Evolutionary conservation across 2,797 vertebrate species (phyloP).

Genomic region (Sebastes oblongus): DNA sequence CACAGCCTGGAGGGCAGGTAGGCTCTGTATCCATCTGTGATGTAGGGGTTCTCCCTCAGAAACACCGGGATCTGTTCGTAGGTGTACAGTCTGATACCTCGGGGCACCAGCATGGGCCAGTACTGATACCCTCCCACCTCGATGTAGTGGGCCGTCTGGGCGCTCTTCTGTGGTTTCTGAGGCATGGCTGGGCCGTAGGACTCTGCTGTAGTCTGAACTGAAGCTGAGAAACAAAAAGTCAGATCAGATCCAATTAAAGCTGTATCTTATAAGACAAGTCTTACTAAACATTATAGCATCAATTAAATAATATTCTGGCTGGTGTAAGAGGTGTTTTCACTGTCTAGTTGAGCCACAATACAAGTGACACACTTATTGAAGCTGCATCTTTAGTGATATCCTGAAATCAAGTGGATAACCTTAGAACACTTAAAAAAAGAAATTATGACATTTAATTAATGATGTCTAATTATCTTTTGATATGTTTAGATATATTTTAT

Average conservation of each 20-base stretch:
- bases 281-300: not conserved
- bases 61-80: constrained; percentile 95
- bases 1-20: constrained; percentile 94
- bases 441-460: too few species aligned
- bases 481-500: too few species aligned
- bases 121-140: constrained; percentile 95
- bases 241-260: not conserved
- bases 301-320: not conserved
- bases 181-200: constrained; percentile 55
- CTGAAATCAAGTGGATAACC: too few species aligned
- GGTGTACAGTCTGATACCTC: constrained; percentile 94
- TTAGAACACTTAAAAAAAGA: too few species aligned
- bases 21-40: constrained; percentile 96
- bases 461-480: too few species aligned
- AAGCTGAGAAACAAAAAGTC: constrained; percentile 2
- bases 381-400: not conserved
- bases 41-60: constrained; percentile 95
- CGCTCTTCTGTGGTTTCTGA: constrained; percentile 81
- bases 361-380: not conserved
- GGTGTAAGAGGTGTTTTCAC: not conserved
- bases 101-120: constrained; percentile 94
- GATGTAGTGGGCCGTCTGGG: constrained; percentile 87
- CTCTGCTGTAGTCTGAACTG: constrained; percentile 11
- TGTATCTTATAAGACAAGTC: not conserved
- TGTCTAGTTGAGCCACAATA: not conserved